Conservation (phyloP, 2,888 invertebrate species). For the Melinaea menophilus region DNA sequence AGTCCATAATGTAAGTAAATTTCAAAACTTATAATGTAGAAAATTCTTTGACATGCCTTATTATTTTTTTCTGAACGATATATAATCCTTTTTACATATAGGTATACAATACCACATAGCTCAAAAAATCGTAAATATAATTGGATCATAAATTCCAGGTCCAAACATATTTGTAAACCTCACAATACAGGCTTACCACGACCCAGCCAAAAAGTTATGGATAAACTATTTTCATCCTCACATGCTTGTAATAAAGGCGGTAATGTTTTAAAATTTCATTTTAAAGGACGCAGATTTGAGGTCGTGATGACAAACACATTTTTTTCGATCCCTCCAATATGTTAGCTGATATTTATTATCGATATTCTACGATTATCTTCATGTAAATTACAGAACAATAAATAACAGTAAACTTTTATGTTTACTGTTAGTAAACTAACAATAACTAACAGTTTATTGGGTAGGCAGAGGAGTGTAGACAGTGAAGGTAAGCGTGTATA, state of each 20-base stretch:
- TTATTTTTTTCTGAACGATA: no score
- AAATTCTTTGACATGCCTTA: no score
- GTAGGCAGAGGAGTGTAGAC: no score
- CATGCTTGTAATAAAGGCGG: conserved; percentile 25
- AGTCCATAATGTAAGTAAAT: no score
- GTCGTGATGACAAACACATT: conserved; percentile 56
- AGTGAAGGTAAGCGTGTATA: no score
- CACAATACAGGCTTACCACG: conserved; percentile 35
- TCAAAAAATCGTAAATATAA: conserved; percentile 36
- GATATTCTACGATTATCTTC: conserved; percentile 61
- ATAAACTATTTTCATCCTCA: conserved; percentile 34
- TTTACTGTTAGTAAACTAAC: no score
- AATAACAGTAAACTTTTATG: no score
- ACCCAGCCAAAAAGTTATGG: conserved; percentile 24
- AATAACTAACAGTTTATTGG: no score
- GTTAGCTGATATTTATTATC: conserved; percentile 59
- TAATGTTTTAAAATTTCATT: conserved; percentile 45
- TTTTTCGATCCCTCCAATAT: conserved; percentile 69
- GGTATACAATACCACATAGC: background rate
- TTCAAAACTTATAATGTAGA: no score
- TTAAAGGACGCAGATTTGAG: conserved; percentile 56
- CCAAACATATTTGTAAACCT: conserved; percentile 52
- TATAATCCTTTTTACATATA: no score
- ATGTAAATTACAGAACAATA: conserved; percentile 48
- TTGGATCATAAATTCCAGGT: conserved; percentile 46